Evolutionary conservation across 1,140 invertebrate species (phyloP).

Genomic region (Listronotus oregonensis): DNA sequence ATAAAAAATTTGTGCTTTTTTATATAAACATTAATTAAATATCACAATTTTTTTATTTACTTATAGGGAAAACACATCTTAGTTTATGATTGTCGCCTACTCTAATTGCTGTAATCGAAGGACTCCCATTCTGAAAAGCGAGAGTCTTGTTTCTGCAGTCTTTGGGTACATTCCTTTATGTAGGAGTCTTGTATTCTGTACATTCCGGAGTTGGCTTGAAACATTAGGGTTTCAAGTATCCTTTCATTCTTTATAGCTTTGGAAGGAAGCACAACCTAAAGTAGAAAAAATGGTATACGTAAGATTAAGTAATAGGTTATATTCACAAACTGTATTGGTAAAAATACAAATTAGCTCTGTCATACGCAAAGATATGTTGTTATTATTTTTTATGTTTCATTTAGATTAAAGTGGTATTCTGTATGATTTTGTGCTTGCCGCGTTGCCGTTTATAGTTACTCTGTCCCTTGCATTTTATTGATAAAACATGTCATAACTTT

Average conservation of each 20-base stretch:
- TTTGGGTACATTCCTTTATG: constrained; percentile 84
- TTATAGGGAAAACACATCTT: constrained; percentile 21
- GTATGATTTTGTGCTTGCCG: too few relatives aligned
- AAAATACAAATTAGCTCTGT: not conserved
- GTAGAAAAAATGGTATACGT: constrained; percentile 6
- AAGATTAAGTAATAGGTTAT: not conserved
- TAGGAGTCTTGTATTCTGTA: constrained; percentile 88
- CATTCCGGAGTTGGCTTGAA: constrained; percentile 90
- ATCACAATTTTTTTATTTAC: constrained; percentile 18
- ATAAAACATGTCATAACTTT: too few relatives aligned
- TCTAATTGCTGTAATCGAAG: constrained; percentile 69
- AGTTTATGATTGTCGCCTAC: constrained; percentile 42
- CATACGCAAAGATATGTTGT: too few relatives aligned
- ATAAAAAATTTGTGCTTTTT: too few relatives aligned
- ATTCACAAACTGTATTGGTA: not conserved
- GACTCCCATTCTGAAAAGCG: constrained; percentile 79
- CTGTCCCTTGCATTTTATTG: too few relatives aligned
- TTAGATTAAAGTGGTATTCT: too few relatives aligned
- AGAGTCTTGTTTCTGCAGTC: constrained; percentile 85
- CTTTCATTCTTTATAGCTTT: constrained; percentile 92
- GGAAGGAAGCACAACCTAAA: constrained; percentile 83
- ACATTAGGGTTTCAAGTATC: constrained; percentile 91
- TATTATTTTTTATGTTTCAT: too few relatives aligned
- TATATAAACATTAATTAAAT: constrained; percentile 2
- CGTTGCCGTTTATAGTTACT: too few relatives aligned